These are phyloP conservation scores for Philopotamus ludificatus DNA, from an alignment of 1,140 invertebrate genomes.

Conservation along the genomic window DNA sequence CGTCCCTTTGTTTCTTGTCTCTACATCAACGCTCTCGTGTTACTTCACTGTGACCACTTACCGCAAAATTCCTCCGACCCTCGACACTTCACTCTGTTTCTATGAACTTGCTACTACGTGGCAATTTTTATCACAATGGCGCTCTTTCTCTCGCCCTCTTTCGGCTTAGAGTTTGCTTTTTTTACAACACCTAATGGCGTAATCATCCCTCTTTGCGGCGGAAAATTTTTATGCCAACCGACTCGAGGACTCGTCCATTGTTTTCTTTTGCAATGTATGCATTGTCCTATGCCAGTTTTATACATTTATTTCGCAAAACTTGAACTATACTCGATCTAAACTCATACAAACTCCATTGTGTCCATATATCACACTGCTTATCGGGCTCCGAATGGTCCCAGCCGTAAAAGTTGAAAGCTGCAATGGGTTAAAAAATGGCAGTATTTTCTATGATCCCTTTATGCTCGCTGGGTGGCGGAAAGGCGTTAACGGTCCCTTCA, in stretches of 20 bases:
- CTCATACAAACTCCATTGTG: too few species aligned
- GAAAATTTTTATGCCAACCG: background rate
- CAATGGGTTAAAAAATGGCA: background rate
- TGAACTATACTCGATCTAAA: too few species aligned
- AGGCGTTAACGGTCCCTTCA: conserved; percentile 13
- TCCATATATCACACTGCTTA: too few species aligned
- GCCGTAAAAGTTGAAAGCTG: background rate
- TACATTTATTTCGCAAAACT: too few species aligned
- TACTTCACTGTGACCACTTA: conserved; percentile 4
- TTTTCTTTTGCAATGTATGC: too few species aligned
- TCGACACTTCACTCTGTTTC: background rate
- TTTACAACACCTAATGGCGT: background rate
- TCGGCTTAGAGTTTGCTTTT: conserved; percentile 1
- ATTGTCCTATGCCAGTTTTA: too few species aligned
- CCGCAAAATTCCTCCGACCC: too few species aligned
- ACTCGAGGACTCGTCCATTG: background rate
- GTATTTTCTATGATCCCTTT: background rate
- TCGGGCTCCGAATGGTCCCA: background rate
- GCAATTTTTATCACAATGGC: conserved; percentile 4
- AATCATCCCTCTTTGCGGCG: background rate
- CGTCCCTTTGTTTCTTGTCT: background rate
- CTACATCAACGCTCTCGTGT: background rate
- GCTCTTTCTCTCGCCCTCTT: background rate
- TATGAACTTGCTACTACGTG: background rate
- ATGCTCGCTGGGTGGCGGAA: background rate